A percentile compares a stretch with the other conserved stretches of the same genome.
Conservation (phyloP, 2,888 invertebrate species). For the Brachyptera putata region DNA sequence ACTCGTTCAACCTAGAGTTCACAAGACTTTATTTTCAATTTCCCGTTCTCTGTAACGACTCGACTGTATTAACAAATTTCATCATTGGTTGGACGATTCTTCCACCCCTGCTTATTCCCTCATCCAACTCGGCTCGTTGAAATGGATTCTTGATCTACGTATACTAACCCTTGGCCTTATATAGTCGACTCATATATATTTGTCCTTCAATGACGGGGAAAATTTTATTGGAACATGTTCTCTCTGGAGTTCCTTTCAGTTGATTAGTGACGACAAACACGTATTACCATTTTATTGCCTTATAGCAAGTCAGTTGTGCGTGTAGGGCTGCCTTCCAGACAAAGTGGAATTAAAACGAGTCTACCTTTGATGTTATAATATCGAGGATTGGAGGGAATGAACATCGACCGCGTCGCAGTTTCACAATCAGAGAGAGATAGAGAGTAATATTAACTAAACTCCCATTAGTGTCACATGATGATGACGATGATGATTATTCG, state of each 20-base stretch:
- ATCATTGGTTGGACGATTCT: slow-evolving; percentile 28
- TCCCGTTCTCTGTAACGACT: slow-evolving; percentile 20
- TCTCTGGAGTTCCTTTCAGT: slow-evolving; percentile 38
- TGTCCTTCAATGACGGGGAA: slow-evolving; percentile 39
- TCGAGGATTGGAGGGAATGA: slow-evolving; percentile 27
- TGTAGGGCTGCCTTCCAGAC: slow-evolving; percentile 47
- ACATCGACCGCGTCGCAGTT: slow-evolving; percentile 14
- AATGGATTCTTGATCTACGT: slow-evolving; percentile 31
- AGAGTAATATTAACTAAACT: slow-evolving; percentile 33
- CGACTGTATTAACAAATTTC: slow-evolving; percentile 33
- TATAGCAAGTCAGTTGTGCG: slow-evolving; percentile 38
- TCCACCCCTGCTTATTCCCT: slow-evolving; percentile 15
- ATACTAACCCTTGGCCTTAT: slow-evolving; percentile 19
- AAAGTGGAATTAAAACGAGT: slow-evolving; percentile 56
- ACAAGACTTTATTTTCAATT: slow-evolving; percentile 33
- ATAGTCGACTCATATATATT: slow-evolving; percentile 37
- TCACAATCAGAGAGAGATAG: slow-evolving; percentile 29
- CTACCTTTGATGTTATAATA: slow-evolving; percentile 48
- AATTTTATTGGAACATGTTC: slow-evolving; percentile 37
- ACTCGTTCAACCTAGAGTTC: slow-evolving; percentile 7
- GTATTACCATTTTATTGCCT: slow-evolving; percentile 67
- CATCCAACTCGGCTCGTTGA: slow-evolving; percentile 1
- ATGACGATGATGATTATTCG: too few species aligned
- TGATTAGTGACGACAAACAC: slow-evolving; percentile 65
- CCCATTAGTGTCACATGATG: background rate